Evolutionary conservation across 2,113 vertebrate genomes (phyloP), one percentile per base, ranked within the genome.

Genomic region (Psephotus haematonotus): DNA sequence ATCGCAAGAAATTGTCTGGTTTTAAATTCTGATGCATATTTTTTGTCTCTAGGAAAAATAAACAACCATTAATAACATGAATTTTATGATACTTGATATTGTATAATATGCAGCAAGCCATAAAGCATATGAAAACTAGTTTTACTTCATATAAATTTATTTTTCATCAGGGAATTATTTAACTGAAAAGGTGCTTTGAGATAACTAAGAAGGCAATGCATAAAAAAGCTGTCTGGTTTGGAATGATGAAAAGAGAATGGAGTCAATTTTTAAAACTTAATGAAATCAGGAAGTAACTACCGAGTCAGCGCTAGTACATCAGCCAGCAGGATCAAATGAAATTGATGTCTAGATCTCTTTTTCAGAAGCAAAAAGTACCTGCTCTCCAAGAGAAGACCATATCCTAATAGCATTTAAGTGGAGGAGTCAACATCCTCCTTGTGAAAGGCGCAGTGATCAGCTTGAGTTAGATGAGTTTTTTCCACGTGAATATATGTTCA

Each of bases 21-120:
- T 94, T 71, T 60, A 95, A 90, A 88, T 81, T 92, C 60, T 82
- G 60, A 88, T 80, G 72, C 50, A 24, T 64, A 46, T 35, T 71
- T 94, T 94, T 88, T 74, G 60, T 83, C 39, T 93, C 43, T 83
- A 31, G 43, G 33, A 94, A 93, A 92, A 90, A 65, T 64, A 95
- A 93, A 86, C 53, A 94, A 81, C 71, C 35, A 81, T 68, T 71
- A 90, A 86, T 39, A 95, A 55, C 6, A 78, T 6, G 23, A 78
- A 81, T 81, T 92, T 90, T 81, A 92, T 44, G 68, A 90, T 31
- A 77, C 20, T 39, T 0, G 2, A 55, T 27, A 77, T 8, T 11
- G n/a, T 29, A 60, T 67, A 86, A 35, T 44, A 78, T 25, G 20
- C 15, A 18, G 50, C 53, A 90, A 90, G 39, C 49, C 60, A 90